Evolutionary conservation across 1,140 invertebrate genomes (phyloP), one percentile per base, ranked within the genome.

Genomic region (Cydia strobilella): DNA sequence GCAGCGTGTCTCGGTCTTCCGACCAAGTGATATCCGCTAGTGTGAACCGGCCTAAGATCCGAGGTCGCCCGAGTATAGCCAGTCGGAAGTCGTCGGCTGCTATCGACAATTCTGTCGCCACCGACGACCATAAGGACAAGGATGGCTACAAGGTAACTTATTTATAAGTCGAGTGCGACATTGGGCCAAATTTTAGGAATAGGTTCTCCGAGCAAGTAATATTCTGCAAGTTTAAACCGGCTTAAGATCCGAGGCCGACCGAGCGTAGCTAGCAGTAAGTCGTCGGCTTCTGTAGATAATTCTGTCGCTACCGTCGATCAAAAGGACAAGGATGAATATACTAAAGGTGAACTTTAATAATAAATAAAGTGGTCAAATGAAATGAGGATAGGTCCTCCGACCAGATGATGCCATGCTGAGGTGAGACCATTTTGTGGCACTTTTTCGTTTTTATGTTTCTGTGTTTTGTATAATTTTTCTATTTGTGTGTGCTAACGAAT

Each of bases 31-130:
- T 86, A 84, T 93, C 86, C 94, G 96, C 92, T 94, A 97, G 94
- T 94, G 90, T 96, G 93, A 86, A 95, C 89, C 94, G 94, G 89
- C 95, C 96, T 59, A 95, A 96, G 83, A 94, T 96, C n/a, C 94
- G 95, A 80, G 93, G 95, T 62, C 94, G 95, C 78, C 93, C 95
- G 77, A 93, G 94, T 92, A 89, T 95, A 80, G 87, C 94, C 92
- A 94, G 93, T 92, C 89, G 93, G 93, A 94, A 94, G 90, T 94
- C 94, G 77, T 86, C 93, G 66, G 94, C 93, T 31, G 94, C 94
- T 0, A 90, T 94, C 2, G 94, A 94, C 71, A 94, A 95, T 73
- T 95, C 95, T 48, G 94, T 95, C 77, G 91, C 87, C 71, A 94
- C 93, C 74, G 90, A 94, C 35, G 91, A 94, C 79, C 93, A 94